Evolutionary conservation across 2,797 vertebrate species (phyloP).

Genomic region (Artibeus lituratus): DNA sequence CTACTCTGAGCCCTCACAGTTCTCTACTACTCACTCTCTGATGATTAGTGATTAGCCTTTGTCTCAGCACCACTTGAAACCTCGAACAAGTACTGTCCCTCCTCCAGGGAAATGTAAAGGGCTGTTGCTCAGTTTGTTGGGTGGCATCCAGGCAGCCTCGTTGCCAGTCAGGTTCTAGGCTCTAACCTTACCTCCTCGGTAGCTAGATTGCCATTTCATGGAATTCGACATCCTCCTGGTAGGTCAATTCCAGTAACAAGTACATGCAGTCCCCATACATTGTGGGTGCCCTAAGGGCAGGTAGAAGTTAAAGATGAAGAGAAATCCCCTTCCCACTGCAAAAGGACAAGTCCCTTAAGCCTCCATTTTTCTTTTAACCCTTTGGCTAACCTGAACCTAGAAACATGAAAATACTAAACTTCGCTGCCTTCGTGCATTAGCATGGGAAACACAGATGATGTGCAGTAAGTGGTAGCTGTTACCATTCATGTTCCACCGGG

Average conservation of each 20-base stretch:
- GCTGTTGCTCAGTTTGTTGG: background rate
- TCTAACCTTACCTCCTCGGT: background rate
- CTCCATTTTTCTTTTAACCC: background rate
- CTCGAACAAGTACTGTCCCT: background rate
- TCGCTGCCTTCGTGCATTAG: background rate
- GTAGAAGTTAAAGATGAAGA: background rate
- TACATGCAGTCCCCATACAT: background rate
- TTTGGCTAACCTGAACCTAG: background rate
- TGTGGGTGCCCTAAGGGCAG: background rate
- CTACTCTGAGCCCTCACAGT: background rate
- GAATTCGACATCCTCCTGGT: background rate
- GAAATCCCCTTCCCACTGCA: rapidly evolving
- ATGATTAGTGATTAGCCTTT: background rate
- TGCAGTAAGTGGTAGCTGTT: background rate
- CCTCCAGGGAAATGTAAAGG: background rate
- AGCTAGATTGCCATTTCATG: background rate
- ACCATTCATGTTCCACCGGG: background rate
- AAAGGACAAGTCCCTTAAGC: background rate
- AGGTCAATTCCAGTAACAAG: background rate
- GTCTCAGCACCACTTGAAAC: background rate
- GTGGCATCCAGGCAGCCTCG: background rate
- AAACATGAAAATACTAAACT: conserved; percentile 23
- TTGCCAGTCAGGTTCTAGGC: background rate
- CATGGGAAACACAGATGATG: background rate
- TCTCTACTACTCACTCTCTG: background rate